Evolutionary conservation across 2,113 vertebrate genomes (phyloP).

Genomic region (Nymphicus hollandicus): DNA sequence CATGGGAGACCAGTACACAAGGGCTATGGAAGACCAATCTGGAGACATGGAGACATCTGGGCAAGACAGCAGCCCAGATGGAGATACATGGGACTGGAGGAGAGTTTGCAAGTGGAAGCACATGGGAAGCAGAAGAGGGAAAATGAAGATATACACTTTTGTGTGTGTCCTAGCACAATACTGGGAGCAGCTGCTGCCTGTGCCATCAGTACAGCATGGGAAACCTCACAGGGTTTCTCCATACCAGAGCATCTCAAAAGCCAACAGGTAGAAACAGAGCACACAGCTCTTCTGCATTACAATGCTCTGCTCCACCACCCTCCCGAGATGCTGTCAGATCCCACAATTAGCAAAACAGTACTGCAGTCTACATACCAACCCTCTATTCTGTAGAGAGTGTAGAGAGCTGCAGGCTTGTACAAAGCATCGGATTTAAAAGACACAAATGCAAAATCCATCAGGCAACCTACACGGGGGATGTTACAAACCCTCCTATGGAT

Average conservation of each 20-base stretch:
- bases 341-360: neutral
- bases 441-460: neutral
- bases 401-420: neutral
- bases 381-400: neutral
- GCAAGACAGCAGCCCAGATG: neutral
- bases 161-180: neutral
- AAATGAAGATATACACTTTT: neutral
- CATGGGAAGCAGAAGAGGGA: neutral
- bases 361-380: neutral
- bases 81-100: neutral
- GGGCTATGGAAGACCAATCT: neutral
- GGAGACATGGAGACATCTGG: neutral
- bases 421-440: neutral
- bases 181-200: neutral
- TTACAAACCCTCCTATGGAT: neutral
- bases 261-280: neutral
- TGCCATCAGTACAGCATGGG: neutral
- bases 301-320: neutral
- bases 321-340: neutral
- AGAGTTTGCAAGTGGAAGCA: neutral
- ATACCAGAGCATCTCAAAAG: neutral
- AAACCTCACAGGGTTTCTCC: neutral
- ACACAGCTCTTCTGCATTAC: neutral
- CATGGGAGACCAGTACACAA: neutral
- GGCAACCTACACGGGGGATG: neutral